phyloP scores from a whole-genome alignment of 2,888 invertebrate species.

The Hypena proboscidalis region DNA sequence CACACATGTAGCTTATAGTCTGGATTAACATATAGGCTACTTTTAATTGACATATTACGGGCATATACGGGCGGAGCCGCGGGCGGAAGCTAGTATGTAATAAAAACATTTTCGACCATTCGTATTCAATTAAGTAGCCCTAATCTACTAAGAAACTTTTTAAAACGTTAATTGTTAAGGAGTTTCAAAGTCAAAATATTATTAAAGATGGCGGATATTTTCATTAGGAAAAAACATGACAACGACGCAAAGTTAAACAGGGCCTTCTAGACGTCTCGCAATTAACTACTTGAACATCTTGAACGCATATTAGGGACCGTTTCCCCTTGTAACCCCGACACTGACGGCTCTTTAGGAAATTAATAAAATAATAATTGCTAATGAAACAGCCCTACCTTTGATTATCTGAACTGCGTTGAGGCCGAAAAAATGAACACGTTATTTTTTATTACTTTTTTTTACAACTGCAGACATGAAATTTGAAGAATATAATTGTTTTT shows the following conservation, averaged over 20 bases:
- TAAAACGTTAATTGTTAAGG: too few relatives aligned
- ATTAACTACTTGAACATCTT: conserved; percentile 50
- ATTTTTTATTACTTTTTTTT: background rate
- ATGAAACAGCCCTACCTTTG: conserved; percentile 50
- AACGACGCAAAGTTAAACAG: conserved; percentile 1
- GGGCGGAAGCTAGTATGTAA: too few relatives aligned
- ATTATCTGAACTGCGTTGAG: conserved; percentile 45
- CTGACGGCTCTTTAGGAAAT: conserved; percentile 53
- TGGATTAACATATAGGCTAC: too few relatives aligned
- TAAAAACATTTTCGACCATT: too few relatives aligned
- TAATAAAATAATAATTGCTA: conserved; percentile 69
- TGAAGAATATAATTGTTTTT: too few relatives aligned
- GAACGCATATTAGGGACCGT: conserved; percentile 47
- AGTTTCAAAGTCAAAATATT: background rate
- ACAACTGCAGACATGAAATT: too few relatives aligned
- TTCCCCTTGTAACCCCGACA: conserved; percentile 35
- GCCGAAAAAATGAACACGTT: conserved; percentile 22
- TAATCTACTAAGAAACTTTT: too few relatives aligned
- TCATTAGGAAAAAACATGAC: conserved; percentile 8
- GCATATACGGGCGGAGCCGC: too few relatives aligned
- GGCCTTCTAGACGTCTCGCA: conserved; percentile 27
- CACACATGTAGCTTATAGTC: too few relatives aligned
- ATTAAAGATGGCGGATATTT: background rate
- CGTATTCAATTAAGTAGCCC: too few relatives aligned
- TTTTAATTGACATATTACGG: too few relatives aligned